Percentiles rank a stretch among this genome's conserved stretches.
Evolutionary conservation across 2,888 invertebrate genomes (phyloP).

Genomic region (Drosophila emarginata): DNA sequence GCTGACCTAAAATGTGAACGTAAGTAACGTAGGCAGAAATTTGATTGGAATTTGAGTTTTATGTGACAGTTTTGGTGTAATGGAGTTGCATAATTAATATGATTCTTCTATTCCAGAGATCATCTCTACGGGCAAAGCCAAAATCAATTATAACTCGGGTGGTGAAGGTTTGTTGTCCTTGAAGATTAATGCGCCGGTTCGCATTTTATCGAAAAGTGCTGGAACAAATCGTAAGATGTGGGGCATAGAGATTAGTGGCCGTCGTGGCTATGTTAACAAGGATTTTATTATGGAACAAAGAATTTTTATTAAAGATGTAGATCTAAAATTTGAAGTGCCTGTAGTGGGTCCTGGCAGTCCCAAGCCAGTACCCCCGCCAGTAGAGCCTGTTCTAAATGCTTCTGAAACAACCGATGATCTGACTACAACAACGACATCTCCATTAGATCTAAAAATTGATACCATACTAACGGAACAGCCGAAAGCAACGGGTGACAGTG

Average conservation of each 20-base stretch:
- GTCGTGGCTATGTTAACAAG: constrained; percentile 87
- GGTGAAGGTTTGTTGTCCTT: constrained; percentile 86
- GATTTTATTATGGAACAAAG: constrained; percentile 85
- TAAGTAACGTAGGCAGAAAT: constrained; percentile 79
- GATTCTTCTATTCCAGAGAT: constrained; percentile 54
- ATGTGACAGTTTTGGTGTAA: background rate
- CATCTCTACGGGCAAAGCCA: constrained; percentile 85
- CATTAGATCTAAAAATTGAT: constrained; percentile 75
- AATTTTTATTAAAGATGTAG: constrained; percentile 81
- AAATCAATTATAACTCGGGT: constrained; percentile 84
- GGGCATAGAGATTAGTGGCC: constrained; percentile 88
- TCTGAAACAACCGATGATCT: constrained; percentile 57
- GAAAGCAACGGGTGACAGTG: constrained; percentile 49
- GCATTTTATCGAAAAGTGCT: constrained; percentile 88
- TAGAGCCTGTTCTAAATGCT: constrained; percentile 44
- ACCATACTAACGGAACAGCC: constrained; percentile 66
- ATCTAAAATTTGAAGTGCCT: constrained; percentile 81
- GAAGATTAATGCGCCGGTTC: constrained; percentile 84
- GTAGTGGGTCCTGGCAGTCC: constrained; percentile 37
- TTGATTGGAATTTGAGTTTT: background rate
- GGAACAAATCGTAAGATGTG: constrained; percentile 84
- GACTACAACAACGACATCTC: constrained; percentile 63
- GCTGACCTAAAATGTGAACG: constrained; percentile 88
- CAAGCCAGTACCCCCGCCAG: background rate
- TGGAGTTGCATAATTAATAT: constrained; percentile 8